Conservation (phyloP, 2,888 invertebrate genomes). For the Drosophila algonquin region DNA sequence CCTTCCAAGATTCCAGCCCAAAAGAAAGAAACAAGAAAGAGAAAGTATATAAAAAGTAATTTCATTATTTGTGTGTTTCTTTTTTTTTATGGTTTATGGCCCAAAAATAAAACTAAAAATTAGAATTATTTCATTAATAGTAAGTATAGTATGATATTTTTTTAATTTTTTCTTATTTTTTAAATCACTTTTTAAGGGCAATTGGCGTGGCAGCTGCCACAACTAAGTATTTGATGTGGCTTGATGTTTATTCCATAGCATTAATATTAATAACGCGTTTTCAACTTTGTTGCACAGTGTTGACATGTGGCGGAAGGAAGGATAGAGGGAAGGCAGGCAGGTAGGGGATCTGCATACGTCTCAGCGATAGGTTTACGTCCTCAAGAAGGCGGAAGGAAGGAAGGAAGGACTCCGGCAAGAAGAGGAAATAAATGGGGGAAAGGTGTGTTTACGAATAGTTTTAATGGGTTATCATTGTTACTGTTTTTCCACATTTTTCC, state of each 20-base stretch:
- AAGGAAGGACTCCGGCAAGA: neutral
- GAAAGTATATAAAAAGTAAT: constrained; percentile 74
- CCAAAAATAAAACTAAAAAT: too few species aligned
- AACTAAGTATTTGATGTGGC: constrained; percentile 1
- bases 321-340: neutral
- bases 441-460: constrained; percentile 77
- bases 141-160: too few species aligned
- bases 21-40: neutral
- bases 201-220: neutral
- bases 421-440: constrained; percentile 1
- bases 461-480: constrained; percentile 77
- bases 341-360: constrained; percentile 52
- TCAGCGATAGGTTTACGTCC: constrained; percentile 37
- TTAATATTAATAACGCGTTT: constrained; percentile 79
- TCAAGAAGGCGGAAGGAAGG: too few species aligned
- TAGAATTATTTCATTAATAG: too few species aligned
- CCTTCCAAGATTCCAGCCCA: constrained; percentile 59
- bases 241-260: constrained; percentile 47
- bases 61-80: constrained; percentile 64
- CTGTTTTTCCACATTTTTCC: constrained; percentile 37
- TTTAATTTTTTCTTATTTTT: too few species aligned
- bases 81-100: constrained; percentile 62
- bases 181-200: neutral
- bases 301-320: constrained; percentile 51
- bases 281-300: constrained; percentile 66